These are phyloP conservation scores for Lepus oiostolus DNA, from an alignment of 2,797 vertebrate species.

Conservation along the genomic window DNA sequence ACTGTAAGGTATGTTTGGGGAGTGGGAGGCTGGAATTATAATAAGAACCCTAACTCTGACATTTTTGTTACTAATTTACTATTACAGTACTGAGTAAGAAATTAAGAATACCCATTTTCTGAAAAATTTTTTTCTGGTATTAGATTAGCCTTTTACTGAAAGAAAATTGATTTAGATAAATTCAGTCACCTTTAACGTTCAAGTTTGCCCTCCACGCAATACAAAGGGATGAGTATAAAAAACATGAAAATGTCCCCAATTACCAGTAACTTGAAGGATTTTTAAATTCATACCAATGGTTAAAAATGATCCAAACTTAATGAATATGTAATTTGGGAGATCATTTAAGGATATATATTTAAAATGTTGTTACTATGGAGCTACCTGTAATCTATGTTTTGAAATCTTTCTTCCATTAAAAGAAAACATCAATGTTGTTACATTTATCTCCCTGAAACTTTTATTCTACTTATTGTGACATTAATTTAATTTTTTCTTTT, in stretches of 20 bases:
- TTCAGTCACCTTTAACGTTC: constrained; percentile 21
- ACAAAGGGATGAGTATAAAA: background rate
- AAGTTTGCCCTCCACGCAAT: background rate
- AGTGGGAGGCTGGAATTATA: background rate
- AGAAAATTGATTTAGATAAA: constrained; percentile 49
- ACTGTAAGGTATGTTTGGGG: background rate
- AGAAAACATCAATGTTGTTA: background rate
- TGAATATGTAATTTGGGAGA: background rate
- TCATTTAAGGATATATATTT: constrained; percentile 24
- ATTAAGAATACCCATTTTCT: constrained; percentile 44
- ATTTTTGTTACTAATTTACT: constrained; percentile 32
- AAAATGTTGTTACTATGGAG: background rate
- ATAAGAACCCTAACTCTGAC: constrained; percentile 11
- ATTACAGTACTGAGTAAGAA: constrained; percentile 46
- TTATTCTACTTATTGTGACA: background rate
- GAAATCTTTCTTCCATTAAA: background rate
- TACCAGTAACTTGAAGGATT: constrained; percentile 29
- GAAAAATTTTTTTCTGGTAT: constrained; percentile 36
- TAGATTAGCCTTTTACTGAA: constrained; percentile 68
- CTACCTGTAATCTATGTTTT: constrained; percentile 1
- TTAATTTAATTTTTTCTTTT: constrained; percentile 50
- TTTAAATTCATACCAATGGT: constrained; percentile 48
- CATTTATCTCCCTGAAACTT: background rate
- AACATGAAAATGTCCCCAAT: constrained; percentile 23
- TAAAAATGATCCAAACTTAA: constrained; percentile 27